Conservation (phyloP, 2,888 invertebrate genomes). For the Tinea pellionella region DNA sequence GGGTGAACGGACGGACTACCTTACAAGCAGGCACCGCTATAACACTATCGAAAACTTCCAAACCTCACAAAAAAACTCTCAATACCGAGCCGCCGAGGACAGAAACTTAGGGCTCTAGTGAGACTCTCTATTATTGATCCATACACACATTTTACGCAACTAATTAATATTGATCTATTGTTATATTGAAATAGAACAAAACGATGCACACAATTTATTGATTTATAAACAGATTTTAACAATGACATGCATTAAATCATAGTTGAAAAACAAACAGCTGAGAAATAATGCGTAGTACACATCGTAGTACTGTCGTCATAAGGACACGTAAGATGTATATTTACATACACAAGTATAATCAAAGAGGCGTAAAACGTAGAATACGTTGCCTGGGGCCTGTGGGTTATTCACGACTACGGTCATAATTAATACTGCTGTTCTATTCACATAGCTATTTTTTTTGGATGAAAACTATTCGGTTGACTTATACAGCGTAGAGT, state of each 20-base stretch:
- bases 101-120: conserved; percentile 12
- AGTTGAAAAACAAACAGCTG: not conserved
- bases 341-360: not conserved
- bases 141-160: not conserved
- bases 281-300: conserved; percentile 4
- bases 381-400: not conserved
- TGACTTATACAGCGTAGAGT: not conserved
- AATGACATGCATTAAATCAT: not conserved
- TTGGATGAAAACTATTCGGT: not conserved
- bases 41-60: conserved; percentile 25
- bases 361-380: conserved; percentile 5
- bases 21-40: conserved; percentile 24
- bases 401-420: not conserved
- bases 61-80: conserved; percentile 20
- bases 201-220: not conserved
- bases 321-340: not conserved
- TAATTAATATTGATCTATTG: not conserved
- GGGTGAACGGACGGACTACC: conserved; percentile 38
- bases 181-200: not conserved
- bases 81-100: conserved; percentile 16
- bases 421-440: not conserved
- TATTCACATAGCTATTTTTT: not conserved
- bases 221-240: not conserved
- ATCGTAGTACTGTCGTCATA: not conserved
- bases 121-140: conserved; percentile 2